phyloP scores from a whole-genome alignment of 1,140 invertebrate species.

The Aphelenchoides avenae region DNA sequence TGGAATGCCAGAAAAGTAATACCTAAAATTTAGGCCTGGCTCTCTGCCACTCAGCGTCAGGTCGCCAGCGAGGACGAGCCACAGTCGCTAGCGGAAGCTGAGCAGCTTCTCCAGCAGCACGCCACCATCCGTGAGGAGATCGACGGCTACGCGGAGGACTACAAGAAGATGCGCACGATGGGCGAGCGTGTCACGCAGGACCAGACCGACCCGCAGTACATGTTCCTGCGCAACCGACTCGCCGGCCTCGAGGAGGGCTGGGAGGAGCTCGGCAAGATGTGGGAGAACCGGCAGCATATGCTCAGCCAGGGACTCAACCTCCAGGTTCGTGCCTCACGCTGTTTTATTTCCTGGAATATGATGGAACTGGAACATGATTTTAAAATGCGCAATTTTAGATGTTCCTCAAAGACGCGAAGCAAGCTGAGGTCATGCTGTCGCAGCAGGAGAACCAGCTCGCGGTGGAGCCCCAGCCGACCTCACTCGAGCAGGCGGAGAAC shows the following conservation, averaged over 20 bases:
- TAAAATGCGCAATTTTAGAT: slow-evolving; percentile 22
- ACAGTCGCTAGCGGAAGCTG: slow-evolving; percentile 88
- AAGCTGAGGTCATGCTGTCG: slow-evolving; percentile 91
- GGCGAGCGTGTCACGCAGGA: slow-evolving; percentile 85
- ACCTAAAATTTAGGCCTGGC: slow-evolving; percentile 71
- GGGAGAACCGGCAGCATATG: slow-evolving; percentile 92
- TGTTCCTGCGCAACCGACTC: slow-evolving; percentile 67
- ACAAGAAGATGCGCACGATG: slow-evolving; percentile 94
- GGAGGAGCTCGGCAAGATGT: slow-evolving; percentile 98
- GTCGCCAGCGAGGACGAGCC: slow-evolving; percentile 97
- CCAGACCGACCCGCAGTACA: slow-evolving; percentile 66
- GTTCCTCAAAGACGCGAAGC: slow-evolving; percentile 83
- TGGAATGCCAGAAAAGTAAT: too few relatives aligned
- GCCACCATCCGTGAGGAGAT: slow-evolving; percentile 97
- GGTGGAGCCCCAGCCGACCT: slow-evolving; percentile 88
- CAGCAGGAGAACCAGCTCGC: slow-evolving; percentile 93
- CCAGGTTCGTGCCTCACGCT: slow-evolving; percentile 83
- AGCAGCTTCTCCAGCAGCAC: slow-evolving; percentile 88
- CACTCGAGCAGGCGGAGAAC: slow-evolving; percentile 93
- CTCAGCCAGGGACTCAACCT: slow-evolving; percentile 79
- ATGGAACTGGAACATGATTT: too few relatives aligned
- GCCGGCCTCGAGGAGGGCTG: slow-evolving; percentile 96
- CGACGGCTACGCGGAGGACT: slow-evolving; percentile 83
- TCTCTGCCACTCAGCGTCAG: slow-evolving; percentile 82
- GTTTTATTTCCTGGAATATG: too few relatives aligned